Base-by-base conservation (phyloP, 1,140 invertebrate species). In the Pseudomyrmex dendroicus region DNA sequence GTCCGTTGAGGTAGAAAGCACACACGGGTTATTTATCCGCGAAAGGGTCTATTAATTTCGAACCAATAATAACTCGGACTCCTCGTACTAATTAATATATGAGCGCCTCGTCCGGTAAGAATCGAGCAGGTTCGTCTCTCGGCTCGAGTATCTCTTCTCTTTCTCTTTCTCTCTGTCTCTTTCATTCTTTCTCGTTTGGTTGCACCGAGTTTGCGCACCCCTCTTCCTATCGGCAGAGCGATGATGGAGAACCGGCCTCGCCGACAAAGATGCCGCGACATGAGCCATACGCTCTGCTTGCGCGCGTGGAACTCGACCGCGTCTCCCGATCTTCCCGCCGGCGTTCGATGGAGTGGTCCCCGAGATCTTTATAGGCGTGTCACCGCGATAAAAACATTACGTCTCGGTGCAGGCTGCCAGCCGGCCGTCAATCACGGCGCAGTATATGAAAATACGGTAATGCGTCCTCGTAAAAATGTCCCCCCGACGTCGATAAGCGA, bases 181-280 rank as follows among this genome's bases (percentile, higher is more conserved):
- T 12, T 48, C 20, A 35, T 35, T 48, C 54, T 76, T 59, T 35
- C 59, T 22, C 25, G 8, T 67, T 8, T 73, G 72, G 73, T 63
- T 85, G 52, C 61, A 77, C 73, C 77, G 48, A 62, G 67, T 84
- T 73, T 59, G 73, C 84, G 50, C 80, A 82, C 68, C 63, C 84
- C 62, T 72, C 82, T 77, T 82, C 82, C 88, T 88, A 92, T 92
- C 92, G 90, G 91, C 89, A 89, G 85, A 90, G 85, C 84, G 90
- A 93, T 93, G 92, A 93, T 92, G 91, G 89, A 93, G 91, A 91
- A 93, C 90, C 91, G 86, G 83, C 86, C 67, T 73, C 62, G 90
- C 91, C 91, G 91, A 93, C 92, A 93, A 93, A 93, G 92, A 92
- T 92, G 85, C 91, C 92, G 91, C 89, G 88, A 92, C 91, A 93